Evolutionary conservation across 2,113 vertebrate genomes (phyloP), one percentile per base, ranked within the genome.

Genomic region (Fulica atra): DNA sequence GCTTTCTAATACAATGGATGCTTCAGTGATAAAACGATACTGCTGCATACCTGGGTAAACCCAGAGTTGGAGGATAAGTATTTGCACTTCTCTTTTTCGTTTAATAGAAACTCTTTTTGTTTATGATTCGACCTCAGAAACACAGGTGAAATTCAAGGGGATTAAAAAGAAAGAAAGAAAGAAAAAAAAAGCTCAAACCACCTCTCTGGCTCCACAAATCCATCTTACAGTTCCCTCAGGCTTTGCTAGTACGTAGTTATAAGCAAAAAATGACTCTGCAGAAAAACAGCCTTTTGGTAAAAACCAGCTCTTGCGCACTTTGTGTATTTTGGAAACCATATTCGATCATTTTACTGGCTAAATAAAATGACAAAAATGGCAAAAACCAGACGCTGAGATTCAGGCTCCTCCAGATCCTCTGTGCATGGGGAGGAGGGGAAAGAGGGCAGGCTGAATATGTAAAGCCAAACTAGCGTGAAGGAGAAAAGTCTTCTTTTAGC

Each of bases 201-300:
- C 46, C 56, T 93, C 76, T 93, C 77, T 76, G 78, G 57, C 66
- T 92, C 88, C 95, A 94, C 83, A 93, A 85, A 94, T 84, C 74
- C 79, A 88, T 72, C 74, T 94, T 85, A 88, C 78, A 72, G 84
- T 40, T 93, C 92, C 92, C 86, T 79, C 54, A 87, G 96, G 81
- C 84, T 92, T 93, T 93, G 66, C 87, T 92, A 91, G 66, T 82
- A 89, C 10, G 0, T 26, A 88, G 72, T 78, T 93, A 95, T 88
- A 72, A 92, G 89, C 89, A 93, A 95, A 94, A 96, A 96, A 96
- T 97, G 96, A 96, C 95, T 93, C 91, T 96, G 94, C 94, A 96
- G 82, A 95, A 95, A 92, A 90, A 10, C 76, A 91, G 89, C 21
- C 89, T 81, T 95, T 89, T 74, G 79, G 76, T 96, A 94, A 81